Conservation (phyloP, 1,140 invertebrate genomes). For the Cyclina sinensis region DNA sequence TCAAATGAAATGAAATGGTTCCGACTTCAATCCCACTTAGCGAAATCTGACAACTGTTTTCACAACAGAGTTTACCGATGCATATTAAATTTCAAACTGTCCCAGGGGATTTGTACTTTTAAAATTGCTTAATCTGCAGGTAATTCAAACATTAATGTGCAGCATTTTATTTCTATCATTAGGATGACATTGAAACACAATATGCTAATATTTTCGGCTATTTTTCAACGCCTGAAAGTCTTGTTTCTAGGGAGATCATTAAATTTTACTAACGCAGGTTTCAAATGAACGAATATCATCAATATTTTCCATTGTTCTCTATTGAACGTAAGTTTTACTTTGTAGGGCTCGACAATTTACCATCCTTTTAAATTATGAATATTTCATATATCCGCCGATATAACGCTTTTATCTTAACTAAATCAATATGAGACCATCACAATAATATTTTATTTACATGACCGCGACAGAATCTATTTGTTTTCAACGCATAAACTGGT, state of each 20-base stretch:
- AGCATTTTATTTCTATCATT: too few relatives aligned
- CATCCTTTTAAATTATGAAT: conserved; percentile 21
- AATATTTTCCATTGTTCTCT: conserved; percentile 19
- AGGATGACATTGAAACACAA: background rate
- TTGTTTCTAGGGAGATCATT: background rate
- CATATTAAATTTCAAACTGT: too few relatives aligned
- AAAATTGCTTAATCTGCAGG: too few relatives aligned
- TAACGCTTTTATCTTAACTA: background rate
- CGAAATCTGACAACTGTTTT: too few relatives aligned
- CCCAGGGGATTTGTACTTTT: too few relatives aligned
- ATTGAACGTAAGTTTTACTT: background rate
- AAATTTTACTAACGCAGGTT: background rate
- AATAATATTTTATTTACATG: background rate
- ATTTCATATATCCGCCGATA: background rate
- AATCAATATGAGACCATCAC: background rate
- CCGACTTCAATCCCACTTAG: too few relatives aligned
- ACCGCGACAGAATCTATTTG: background rate
- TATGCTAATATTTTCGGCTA: background rate
- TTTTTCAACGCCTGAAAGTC: background rate
- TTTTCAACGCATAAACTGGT: background rate
- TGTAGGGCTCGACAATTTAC: background rate
- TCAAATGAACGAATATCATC: background rate
- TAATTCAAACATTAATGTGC: too few relatives aligned
- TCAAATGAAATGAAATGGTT: too few relatives aligned
- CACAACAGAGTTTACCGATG: too few relatives aligned